Percentiles rank a stretch among this genome's conserved stretches.
Conservation (phyloP, 1,140 invertebrate genomes). For the Wiebesia pumilae region DNA sequence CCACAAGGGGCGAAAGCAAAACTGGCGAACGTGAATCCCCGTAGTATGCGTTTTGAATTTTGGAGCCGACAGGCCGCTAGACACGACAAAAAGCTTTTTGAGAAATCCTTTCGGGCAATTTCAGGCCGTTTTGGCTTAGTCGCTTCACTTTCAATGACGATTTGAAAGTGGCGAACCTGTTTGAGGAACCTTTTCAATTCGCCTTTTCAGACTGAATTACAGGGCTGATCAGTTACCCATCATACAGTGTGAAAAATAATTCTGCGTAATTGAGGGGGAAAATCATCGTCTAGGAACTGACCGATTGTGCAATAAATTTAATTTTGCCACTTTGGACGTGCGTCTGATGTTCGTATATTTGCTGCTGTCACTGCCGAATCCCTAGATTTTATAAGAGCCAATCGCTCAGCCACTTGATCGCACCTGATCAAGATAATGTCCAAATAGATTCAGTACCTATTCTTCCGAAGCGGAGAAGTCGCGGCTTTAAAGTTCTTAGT, state of each 20-base stretch:
- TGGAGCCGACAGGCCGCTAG: not conserved
- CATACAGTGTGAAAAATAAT: not conserved
- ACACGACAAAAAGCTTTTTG: not conserved
- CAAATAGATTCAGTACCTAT: too few relatives aligned
- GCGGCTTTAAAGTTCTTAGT: too few relatives aligned
- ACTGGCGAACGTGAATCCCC: not conserved
- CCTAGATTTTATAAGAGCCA: too few relatives aligned
- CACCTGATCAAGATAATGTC: too few relatives aligned
- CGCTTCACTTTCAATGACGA: not conserved
- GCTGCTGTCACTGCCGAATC: too few relatives aligned
- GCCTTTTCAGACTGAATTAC: not conserved
- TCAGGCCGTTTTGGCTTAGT: not conserved
- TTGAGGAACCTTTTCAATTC: not conserved
- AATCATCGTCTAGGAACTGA: too few relatives aligned
- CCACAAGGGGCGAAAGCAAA: constrained; percentile 36
- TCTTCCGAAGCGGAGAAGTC: too few relatives aligned
- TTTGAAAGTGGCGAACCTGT: not conserved
- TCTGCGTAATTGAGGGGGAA: not conserved
- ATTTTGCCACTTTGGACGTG: too few relatives aligned
- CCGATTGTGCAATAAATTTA: too few relatives aligned
- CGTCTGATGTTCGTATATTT: too few relatives aligned
- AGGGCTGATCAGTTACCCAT: not conserved
- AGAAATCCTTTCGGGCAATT: not conserved
- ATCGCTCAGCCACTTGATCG: too few relatives aligned
- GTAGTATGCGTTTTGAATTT: constrained; percentile 42